Evolutionary conservation across 2,797 vertebrate species (phyloP).

Genomic region (Alauda arvensis): DNA sequence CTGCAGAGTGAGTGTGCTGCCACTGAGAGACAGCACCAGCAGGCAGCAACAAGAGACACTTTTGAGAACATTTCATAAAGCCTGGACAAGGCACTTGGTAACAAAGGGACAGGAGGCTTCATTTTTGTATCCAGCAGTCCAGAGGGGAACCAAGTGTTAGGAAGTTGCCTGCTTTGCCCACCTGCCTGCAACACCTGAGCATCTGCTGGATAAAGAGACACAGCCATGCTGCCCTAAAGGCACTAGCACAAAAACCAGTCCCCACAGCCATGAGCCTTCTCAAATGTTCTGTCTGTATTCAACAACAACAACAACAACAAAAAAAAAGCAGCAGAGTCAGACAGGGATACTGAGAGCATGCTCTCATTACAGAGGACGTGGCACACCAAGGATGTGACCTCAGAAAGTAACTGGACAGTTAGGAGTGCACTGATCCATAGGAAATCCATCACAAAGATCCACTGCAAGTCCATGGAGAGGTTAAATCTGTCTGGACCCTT

Average conservation of each 20-base stretch:
- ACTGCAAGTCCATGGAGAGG: background rate
- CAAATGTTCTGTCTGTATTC: background rate
- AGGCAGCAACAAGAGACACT: background rate
- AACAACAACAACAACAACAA: background rate
- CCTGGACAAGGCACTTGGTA: background rate
- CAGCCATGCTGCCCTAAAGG: background rate
- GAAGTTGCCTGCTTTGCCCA: background rate
- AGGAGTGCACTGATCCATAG: background rate
- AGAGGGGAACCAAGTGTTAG: background rate
- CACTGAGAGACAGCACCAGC: conserved; percentile 15
- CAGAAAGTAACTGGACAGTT: background rate
- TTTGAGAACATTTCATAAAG: background rate
- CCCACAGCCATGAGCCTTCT: background rate
- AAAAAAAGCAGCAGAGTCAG: background rate
- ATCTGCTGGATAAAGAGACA: background rate
- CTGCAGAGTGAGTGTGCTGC: background rate
- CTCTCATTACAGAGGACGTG: background rate
- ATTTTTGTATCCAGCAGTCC: background rate
- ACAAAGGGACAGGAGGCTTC: background rate
- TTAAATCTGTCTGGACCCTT: background rate
- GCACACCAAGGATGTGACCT: background rate
- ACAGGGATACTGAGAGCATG: background rate
- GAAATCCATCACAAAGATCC: background rate
- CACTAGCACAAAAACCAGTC: background rate
- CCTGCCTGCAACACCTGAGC: background rate